Conservation (phyloP, 2,888 invertebrate genomes). For the Dendrolimus houi region DNA sequence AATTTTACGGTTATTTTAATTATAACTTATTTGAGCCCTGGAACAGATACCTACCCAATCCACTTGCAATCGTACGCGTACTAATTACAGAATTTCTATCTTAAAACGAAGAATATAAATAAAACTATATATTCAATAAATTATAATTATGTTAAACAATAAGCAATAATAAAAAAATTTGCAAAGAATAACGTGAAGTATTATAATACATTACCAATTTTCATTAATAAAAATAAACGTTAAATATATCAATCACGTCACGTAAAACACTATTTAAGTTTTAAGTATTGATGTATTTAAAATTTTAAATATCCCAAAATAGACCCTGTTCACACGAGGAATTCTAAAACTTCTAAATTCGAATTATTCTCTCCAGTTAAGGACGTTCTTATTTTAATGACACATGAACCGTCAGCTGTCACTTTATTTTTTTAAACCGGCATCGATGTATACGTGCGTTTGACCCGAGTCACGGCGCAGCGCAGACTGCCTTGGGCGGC, state of each 20-base stretch:
- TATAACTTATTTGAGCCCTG: too few relatives aligned
- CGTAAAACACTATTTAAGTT: not conserved
- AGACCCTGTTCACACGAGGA: not conserved
- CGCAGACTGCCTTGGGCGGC: conserved; percentile 28
- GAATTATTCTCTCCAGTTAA: not conserved
- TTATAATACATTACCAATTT: not conserved
- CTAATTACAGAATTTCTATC: too few relatives aligned
- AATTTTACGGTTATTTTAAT: too few relatives aligned
- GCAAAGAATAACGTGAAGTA: too few relatives aligned
- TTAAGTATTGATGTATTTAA: not conserved
- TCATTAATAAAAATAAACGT: not conserved
- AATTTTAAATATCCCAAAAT: not conserved
- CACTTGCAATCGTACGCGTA: too few relatives aligned
- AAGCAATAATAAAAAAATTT: too few relatives aligned
- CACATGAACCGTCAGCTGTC: conserved; percentile 14
- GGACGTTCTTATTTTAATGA: not conserved
- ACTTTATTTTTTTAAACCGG: conserved; percentile 7
- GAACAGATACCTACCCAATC: too few relatives aligned
- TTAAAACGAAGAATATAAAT: too few relatives aligned
- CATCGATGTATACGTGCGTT: conserved; percentile 20
- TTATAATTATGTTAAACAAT: too few relatives aligned
- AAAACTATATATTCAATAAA: too few relatives aligned
- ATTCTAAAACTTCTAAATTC: not conserved
- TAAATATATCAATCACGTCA: not conserved
- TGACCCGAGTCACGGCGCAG: conserved; percentile 21